Evolutionary conservation across 2,797 vertebrate genomes (phyloP).

Genomic region (Sebastiscus albofasciatus): DNA sequence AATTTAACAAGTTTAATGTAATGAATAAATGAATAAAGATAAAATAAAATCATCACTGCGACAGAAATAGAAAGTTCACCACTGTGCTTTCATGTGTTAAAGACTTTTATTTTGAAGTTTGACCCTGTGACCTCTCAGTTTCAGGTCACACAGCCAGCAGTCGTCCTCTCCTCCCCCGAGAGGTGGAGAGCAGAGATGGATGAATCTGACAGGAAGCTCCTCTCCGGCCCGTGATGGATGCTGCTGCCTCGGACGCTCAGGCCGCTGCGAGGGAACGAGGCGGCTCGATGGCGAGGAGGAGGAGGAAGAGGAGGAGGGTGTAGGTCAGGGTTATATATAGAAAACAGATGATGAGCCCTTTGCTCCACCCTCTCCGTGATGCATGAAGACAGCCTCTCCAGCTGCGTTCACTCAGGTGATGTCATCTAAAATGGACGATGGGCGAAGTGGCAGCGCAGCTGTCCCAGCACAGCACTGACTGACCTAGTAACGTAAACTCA

Average conservation of each 20-base stretch:
- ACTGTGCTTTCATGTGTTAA: neutral
- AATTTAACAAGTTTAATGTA: neutral
- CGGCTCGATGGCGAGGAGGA: neutral
- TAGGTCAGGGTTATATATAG: constrained; percentile 51
- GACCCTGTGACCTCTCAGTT: constrained; percentile 26
- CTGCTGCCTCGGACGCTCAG: constrained; percentile 2
- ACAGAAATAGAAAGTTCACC: neutral
- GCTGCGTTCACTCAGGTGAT: constrained; percentile 60
- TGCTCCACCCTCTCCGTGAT: constrained; percentile 32
- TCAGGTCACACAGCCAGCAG: constrained; percentile 15
- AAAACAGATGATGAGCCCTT: constrained; percentile 27
- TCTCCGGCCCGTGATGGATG: constrained; percentile 51
- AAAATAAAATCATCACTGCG: neutral
- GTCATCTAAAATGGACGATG: constrained; percentile 55
- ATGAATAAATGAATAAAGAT: neutral
- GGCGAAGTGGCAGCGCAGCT: constrained; percentile 38
- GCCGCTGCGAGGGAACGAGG: neutral
- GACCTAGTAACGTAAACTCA: neutral
- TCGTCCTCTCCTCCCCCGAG: constrained; percentile 24
- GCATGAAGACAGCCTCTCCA: constrained; percentile 44
- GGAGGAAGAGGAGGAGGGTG: neutral
- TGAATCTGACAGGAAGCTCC: constrained; percentile 31
- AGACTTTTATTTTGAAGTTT: constrained; percentile 11
- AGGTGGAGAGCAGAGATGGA: constrained; percentile 24
- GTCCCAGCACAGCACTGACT: constrained; percentile 7